A percentile compares a stretch with the other conserved stretches of the same genome.
Evolutionary conservation across 2,888 invertebrate species (phyloP).

Genomic region (Cosmopolites sordidus): DNA sequence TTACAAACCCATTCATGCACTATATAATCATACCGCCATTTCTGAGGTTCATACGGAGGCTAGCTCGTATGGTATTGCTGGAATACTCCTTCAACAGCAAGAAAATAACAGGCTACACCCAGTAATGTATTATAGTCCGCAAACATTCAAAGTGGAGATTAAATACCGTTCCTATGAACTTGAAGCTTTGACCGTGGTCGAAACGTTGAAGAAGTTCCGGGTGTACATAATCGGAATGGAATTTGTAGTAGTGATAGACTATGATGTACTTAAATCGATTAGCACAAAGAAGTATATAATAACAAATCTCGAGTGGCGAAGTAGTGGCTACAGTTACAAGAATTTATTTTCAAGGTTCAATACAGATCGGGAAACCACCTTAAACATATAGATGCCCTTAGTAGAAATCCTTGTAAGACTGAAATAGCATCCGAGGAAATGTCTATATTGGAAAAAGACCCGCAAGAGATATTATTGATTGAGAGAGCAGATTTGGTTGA

Average conservation of each 20-base stretch:
- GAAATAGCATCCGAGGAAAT: no score
- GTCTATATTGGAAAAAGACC: no score
- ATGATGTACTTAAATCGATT: constrained; percentile 35
- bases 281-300: constrained; percentile 11
- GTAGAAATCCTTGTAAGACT: constrained; percentile 27
- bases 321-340: constrained; percentile 30
- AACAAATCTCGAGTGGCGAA: no score
- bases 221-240: constrained; percentile 36
- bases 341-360: constrained; percentile 27
- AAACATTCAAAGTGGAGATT: constrained; percentile 36
- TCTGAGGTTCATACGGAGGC: no score
- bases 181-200: constrained; percentile 42
- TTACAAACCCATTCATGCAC: no score
- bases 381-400: constrained; percentile 29
- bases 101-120: constrained; percentile 32
- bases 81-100: no score
- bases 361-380: constrained; percentile 25
- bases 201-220: constrained; percentile 37
- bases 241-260: constrained; percentile 40
- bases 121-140: constrained; percentile 38
- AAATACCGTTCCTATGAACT: constrained; percentile 41
- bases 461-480: not conserved
- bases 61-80: no score
- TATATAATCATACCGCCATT: no score
- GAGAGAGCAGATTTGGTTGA: no score